A percentile compares a stretch with the other conserved stretches of the same genome.
These are phyloP conservation scores for Cnemophilus loriae DNA, from an alignment of 2,113 vertebrate genomes.

Conservation along the genomic window DNA sequence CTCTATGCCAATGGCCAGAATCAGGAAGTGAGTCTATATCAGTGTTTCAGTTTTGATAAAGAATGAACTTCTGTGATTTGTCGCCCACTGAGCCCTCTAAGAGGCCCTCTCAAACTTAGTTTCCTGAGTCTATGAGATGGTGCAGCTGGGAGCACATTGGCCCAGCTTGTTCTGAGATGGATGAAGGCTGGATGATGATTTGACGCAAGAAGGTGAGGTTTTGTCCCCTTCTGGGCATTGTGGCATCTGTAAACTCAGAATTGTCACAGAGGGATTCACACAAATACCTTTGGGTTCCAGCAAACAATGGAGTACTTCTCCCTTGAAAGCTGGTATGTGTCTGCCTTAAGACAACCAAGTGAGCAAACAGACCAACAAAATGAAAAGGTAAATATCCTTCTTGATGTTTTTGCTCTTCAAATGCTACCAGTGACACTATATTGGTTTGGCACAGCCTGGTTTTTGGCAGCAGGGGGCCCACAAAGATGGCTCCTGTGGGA, in stretches of 20 bases:
- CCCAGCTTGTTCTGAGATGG: neutral
- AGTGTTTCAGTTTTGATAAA: neutral
- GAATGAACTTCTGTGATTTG: neutral
- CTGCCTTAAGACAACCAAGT: neutral
- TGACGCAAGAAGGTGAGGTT: neutral
- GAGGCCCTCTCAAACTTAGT: neutral
- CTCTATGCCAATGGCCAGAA: neutral
- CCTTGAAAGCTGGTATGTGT: neutral
- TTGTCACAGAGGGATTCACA: neutral
- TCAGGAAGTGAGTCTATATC: neutral
- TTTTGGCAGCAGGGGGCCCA: no score
- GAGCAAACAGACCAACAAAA: neutral
- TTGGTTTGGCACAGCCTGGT: no score
- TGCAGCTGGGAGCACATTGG: fast-evolving
- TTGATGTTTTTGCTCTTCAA: neutral
- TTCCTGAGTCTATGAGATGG: neutral
- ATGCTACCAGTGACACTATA: neutral
- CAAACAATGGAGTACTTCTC: neutral
- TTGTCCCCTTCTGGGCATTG: neutral
- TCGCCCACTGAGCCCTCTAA: neutral
- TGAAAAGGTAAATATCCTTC: neutral
- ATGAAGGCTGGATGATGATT: neutral
- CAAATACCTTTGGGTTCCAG: neutral
- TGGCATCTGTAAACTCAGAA: neutral
- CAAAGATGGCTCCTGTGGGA: no score